A percentile compares a stretch with the other conserved stretches of the same genome.
These are phyloP conservation scores for Crepidodera aurea DNA, from an alignment of 2,888 invertebrate species.

Conservation along the genomic window DNA sequence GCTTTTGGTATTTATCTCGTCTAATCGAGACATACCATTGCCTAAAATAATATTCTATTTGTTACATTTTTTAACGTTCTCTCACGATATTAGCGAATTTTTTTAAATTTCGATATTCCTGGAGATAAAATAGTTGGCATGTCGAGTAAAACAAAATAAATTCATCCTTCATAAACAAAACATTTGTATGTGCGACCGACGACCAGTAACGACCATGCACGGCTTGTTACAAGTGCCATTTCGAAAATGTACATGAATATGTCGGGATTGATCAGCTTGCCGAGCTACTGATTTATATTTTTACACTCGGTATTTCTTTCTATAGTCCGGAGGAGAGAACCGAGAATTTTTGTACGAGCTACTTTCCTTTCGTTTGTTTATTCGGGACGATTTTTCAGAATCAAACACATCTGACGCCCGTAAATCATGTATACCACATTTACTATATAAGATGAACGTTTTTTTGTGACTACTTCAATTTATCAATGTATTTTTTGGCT, in stretches of 20 bases:
- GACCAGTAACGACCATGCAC: constrained; percentile 18
- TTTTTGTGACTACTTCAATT: too few relatives aligned
- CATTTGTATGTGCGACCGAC: constrained; percentile 23
- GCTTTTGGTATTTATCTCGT: too few relatives aligned
- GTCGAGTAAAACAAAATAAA: constrained; percentile 6
- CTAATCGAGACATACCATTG: too few relatives aligned
- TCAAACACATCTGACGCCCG: too few relatives aligned
- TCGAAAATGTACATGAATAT: constrained; percentile 30
- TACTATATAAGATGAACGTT: too few relatives aligned
- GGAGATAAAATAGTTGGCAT: constrained; percentile 8
- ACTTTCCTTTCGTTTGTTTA: too few relatives aligned
- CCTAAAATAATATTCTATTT: not conserved
- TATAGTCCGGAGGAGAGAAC: not conserved
- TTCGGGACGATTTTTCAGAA: too few relatives aligned
- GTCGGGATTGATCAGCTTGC: constrained; percentile 25
- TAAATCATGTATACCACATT: too few relatives aligned
- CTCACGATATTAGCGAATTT: not conserved
- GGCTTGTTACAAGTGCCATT: constrained; percentile 27
- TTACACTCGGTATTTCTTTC: constrained; percentile 20
- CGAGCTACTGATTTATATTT: constrained; percentile 19
- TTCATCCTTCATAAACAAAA: constrained; percentile 15
- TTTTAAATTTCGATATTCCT: not conserved
- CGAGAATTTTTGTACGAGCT: not conserved
- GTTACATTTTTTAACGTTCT: not conserved
- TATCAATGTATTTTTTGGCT: too few relatives aligned